Base-by-base conservation (phyloP, 2,888 invertebrate species). In the Acanthacorydalis orientalis region DNA sequence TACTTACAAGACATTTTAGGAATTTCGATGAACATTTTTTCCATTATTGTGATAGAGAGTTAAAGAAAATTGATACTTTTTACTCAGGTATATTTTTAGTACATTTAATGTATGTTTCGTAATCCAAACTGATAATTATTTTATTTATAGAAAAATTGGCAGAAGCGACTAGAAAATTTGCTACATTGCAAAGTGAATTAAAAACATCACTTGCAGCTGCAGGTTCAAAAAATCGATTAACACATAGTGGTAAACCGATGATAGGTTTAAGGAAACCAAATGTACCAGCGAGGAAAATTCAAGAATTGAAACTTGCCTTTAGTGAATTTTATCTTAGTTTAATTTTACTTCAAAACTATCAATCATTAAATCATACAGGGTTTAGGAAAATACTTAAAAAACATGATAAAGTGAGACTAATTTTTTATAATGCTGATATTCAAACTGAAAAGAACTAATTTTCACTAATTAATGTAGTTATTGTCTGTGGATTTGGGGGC, bases 361-460 rank as follows among this genome's bases (percentile, higher is more conserved):
- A 91, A 64, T 86, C 83, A 56, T 69, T 90, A 11, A 90, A 90
- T 68, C 85, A 85, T 57, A 89, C 88, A 6, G 90, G 90, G 2
- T 90, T 91, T 64, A 72, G 90, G 39, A 90, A 90, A 64, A 92
- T 90, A 54, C 70, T 91, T 41, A 91, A 90, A 64, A 90, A 90
- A 63, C 89, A 89, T 63, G 90, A 90, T 63, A 90, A 90, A 70
- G 80, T 80, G 60, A 52, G 54, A 53, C 39, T 16, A 14, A 39
- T 37, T 23, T 15, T 38, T 33, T 7, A 1, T 37, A 37, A 37
- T 37, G 14, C 7, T n/a, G 7, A 35, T 37, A 37, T 37, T 37
- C 7, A 42, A 41, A 44, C 33, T 47, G 35, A 15, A 8, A 31
- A 42, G 48, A 33, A 48, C 56, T 32, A 33, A 16, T 11, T 39